Conservation (phyloP, 2,113 vertebrate species). For the Percopsis transmontana region DNA sequence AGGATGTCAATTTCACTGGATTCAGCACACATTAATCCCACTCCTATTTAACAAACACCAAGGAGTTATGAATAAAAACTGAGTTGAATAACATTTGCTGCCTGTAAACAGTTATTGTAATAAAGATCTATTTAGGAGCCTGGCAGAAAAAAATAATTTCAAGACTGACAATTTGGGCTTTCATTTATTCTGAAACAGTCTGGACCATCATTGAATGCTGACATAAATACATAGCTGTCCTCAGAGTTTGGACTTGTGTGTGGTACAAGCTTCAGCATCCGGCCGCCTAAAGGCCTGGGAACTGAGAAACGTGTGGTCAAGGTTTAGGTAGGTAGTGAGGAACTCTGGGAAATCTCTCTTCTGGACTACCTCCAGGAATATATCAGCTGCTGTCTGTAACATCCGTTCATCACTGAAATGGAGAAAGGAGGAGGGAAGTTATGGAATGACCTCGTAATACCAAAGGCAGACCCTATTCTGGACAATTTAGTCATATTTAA, state of each 20-base stretch:
- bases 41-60: conserved; percentile 24
- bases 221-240: background rate
- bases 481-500: too few species aligned
- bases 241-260: conserved; percentile 62
- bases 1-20: conserved; percentile 25
- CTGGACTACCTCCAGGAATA: conserved; percentile 73
- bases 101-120: background rate
- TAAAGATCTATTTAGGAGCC: background rate
- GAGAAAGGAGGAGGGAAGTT: background rate
- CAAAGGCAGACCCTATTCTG: too few species aligned
- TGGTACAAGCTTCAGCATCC: background rate
- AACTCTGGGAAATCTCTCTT: conserved; percentile 79
- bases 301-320: conserved; percentile 75
- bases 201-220: background rate
- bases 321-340: conserved; percentile 74
- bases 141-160: too few species aligned
- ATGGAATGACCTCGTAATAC: background rate
- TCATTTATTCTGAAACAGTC: too few species aligned
- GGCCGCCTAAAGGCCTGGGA: conserved; percentile 18
- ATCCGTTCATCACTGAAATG: conserved; percentile 60
- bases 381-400: conserved; percentile 57
- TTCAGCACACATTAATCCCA: conserved; percentile 24
- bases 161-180: too few species aligned
- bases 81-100: conserved; percentile 4
- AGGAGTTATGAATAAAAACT: conserved; percentile 48